Evolutionary conservation across 1,140 invertebrate genomes (phyloP), one percentile per base, ranked within the genome.

Genomic region (Mylabris phalerata): DNA sequence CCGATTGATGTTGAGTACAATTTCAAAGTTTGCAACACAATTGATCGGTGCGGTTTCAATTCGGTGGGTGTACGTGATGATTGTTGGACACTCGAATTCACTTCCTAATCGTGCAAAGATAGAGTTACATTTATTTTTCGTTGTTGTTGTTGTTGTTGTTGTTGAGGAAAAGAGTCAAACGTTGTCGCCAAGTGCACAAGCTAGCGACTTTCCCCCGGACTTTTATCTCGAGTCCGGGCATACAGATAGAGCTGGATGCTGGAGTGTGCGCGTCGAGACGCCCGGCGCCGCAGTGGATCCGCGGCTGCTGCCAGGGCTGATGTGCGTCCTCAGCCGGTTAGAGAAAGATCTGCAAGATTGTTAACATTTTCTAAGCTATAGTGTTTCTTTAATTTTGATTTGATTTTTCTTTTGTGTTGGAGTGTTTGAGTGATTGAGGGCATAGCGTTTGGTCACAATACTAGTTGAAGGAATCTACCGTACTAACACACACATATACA

Each of bases 211-310:
- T 55, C 48, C 51, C 55, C 61, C 61, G 54, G 61, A 32, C 32
- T 52, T 64, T 62, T 66, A 66, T 66, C 64, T 66, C 64, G 57
- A 61, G 60, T 66, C 64, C 64, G 62, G 64, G 62, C 59, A 60
- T 56, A 66, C 64, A 66, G 64, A 66, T 66, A 66, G 64, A 66
- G 64, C 64, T 64, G 61, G 65, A 65, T 57, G 68, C 66, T 69
- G 66, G 68, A 65, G 67, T 57, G 61, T 66, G 67, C 67, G 67
- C 67, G 62, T 63, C 61, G 63, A 59, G 65, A 66, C 56, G 63
- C 63, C 63, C 64, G 64, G 52, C 54, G 60, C 64, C 62, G 61
- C 67, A 66, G 65, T 61, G 58, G 65, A 65, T 50, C 65, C 56
- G 58, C 60, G 57, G 59, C 62, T 57, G 61, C 64, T 65, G 62